Evolutionary conservation across 1,140 invertebrate species (phyloP).

Genomic region (Homarus americanus): DNA sequence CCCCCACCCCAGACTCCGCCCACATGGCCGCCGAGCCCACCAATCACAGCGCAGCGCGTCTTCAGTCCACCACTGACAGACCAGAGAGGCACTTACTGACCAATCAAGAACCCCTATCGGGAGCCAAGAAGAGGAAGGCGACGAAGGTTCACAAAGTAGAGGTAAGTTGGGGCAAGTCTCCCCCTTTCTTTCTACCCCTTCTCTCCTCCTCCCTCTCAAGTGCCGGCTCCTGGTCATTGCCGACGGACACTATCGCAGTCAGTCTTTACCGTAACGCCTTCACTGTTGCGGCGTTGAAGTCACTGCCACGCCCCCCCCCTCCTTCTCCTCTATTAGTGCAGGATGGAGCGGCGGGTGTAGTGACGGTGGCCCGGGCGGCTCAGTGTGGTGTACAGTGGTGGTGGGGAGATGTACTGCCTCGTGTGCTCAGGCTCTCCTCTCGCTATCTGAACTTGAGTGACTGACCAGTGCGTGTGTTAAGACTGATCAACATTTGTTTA

Average conservation of each 20-base stretch:
- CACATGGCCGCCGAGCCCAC: conserved; percentile 67
- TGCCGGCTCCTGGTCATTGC: conserved; percentile 36
- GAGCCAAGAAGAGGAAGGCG: conserved; percentile 68
- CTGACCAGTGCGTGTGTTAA: too few species aligned
- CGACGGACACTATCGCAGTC: conserved; percentile 19
- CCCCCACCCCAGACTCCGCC: conserved; percentile 68
- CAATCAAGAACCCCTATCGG: conserved; percentile 66
- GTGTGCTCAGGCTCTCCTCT: too few species aligned
- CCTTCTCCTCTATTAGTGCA: not conserved
- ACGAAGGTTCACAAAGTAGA: conserved; percentile 70
- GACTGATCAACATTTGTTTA: too few species aligned
- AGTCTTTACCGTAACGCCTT: not conserved
- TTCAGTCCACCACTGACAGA: conserved; percentile 52
- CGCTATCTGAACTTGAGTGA: too few species aligned
- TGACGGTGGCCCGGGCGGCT: not conserved
- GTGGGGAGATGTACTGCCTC: not conserved
- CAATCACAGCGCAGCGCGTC: conserved; percentile 56
- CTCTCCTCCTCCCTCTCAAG: not conserved
- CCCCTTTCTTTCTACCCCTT: not conserved
- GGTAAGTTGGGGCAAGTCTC: conserved; percentile 53
- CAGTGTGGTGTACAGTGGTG: not conserved
- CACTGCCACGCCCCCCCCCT: conserved; percentile 1
- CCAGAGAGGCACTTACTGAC: conserved; percentile 42
- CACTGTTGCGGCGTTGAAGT: conserved; percentile 32
- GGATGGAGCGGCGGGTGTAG: not conserved